Percentiles rank a stretch among this genome's conserved stretches.
Conservation (phyloP, 92 coral and sea anemone species). For the Siderastrea siderea region DNA sequence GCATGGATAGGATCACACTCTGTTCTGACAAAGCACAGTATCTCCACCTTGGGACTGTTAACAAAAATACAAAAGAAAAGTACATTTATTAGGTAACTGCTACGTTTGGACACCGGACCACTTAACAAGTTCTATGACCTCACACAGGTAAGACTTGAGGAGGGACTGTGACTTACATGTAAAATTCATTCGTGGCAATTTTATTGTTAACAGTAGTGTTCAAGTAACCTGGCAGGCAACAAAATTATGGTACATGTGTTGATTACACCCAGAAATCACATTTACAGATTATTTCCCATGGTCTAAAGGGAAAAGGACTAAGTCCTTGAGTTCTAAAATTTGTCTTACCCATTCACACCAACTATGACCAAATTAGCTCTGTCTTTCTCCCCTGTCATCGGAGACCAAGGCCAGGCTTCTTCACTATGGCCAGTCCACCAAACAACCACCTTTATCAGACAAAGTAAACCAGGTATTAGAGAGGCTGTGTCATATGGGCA, state of each 20-base stretch:
- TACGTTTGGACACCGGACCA: too few species aligned
- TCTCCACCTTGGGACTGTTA: conserved; percentile 78
- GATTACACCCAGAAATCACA: too few species aligned
- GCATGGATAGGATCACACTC: conserved; percentile 93
- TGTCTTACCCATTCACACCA: conserved; percentile 87
- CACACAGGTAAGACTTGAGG: too few species aligned
- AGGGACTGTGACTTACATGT: too few species aligned
- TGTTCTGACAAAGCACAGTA: conserved; percentile 87
- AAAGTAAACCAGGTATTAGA: not conserved
- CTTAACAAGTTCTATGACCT: too few species aligned
- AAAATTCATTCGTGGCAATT: too few species aligned
- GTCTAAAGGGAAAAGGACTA: not conserved
- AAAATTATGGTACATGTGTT: too few species aligned
- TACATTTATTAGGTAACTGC: not conserved
- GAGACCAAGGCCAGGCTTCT: conserved; percentile 99
- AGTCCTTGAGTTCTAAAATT: not conserved
- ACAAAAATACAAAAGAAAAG: not conserved
- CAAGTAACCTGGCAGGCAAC: too few species aligned
- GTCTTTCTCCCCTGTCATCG: conserved; percentile 93
- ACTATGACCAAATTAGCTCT: conserved; percentile 90
- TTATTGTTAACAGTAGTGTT: too few species aligned
- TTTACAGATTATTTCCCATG: too few species aligned
- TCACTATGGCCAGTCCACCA: conserved; percentile 98
- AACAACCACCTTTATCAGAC: conserved; percentile 69
- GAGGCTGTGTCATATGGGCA: not conserved